Percentiles rank a stretch among this genome's conserved stretches.
These are phyloP conservation scores for Eupsilia transversa DNA, from an alignment of 2,888 invertebrate genomes.

Conservation along the genomic window DNA sequence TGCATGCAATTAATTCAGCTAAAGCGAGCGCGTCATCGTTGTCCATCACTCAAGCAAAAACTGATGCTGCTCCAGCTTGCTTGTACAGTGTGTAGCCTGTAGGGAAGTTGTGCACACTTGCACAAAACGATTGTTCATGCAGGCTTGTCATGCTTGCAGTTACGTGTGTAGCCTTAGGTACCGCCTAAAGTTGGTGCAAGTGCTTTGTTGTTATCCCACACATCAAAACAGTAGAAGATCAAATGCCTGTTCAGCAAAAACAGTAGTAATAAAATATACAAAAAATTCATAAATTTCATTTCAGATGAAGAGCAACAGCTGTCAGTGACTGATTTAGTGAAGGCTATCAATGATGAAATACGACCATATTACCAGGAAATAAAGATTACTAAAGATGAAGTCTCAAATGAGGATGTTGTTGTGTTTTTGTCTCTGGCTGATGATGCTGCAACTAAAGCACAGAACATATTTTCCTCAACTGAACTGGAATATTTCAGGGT, in stretches of 20 bases:
- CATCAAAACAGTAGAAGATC: background rate
- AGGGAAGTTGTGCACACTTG: no score
- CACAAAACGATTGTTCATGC: no score
- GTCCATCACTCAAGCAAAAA: no score
- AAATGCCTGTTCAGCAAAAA: background rate
- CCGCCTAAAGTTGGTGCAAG: no score
- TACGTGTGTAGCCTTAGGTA: no score
- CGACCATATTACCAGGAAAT: constrained; percentile 81
- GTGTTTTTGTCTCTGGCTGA: constrained; percentile 82
- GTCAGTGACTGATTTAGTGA: constrained; percentile 75
- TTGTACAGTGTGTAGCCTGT: no score
- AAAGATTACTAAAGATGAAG: constrained; percentile 82
- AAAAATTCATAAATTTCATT: constrained; percentile 30
- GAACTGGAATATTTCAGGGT: constrained; percentile 85
- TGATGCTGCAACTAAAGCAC: constrained; percentile 84
- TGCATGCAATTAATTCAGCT: no score
- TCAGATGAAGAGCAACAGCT: constrained; percentile 70
- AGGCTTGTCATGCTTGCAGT: no score
- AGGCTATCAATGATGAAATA: constrained; percentile 82
- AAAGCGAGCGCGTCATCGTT: no score
- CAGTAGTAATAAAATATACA: background rate
- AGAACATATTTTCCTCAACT: constrained; percentile 80
- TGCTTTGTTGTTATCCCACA: background rate
- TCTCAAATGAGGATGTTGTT: constrained; percentile 80
- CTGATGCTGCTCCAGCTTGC: no score